Evolutionary conservation across 2,888 invertebrate genomes (phyloP), one percentile per base, ranked within the genome.

Genomic region (Belgica antarctica): DNA sequence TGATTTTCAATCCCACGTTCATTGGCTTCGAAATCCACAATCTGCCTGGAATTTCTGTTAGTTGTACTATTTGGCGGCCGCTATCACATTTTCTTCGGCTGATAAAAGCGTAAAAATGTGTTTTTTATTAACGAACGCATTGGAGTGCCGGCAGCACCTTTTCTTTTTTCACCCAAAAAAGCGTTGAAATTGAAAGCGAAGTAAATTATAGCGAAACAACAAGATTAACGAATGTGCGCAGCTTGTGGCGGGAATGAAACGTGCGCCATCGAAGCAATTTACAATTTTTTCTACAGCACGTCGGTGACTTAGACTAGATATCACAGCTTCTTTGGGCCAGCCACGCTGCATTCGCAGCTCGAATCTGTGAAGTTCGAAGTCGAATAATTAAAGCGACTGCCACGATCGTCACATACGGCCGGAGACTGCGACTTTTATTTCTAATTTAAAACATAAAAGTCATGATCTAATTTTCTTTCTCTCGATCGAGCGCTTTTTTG

Each of bases 401-500:
- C n/a, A 52, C 52, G 22, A 52, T 22, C 52, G 7, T 22, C 52
- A 7, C 12, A 52, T 52, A 22, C 52, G n/a, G 52, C 12, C 12
- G 52, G 22, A 52, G 22, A 52, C 52, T 8, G 52, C 52, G 22
- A 52, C 52, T 52, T 19, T 59, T 47, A 22, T 65, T 47, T 65
- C 65, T 65, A 65, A 65, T 65, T 65, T 65, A 65, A 65, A 65
- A 41, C 47, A 27, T 63, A 41, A 65, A 27, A 65, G 65, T 65
- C 65, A 65, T 65, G 65, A 65, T 65, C 65, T 25, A 65, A 41
- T 47, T 65, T 65, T 65, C 47, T 25, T 25, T 65, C 62, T 17
- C 57, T 34, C 34, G 31, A 12, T 62, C 17, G 27, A 41, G 28
- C 41, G 24, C 47, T 22, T 65, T 41, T 34, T 41, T n/a, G n/a